These are phyloP conservation scores for Daubentonia madagascariensis DNA, from an alignment of 2,113 vertebrate genomes.

Conservation along the genomic window DNA sequence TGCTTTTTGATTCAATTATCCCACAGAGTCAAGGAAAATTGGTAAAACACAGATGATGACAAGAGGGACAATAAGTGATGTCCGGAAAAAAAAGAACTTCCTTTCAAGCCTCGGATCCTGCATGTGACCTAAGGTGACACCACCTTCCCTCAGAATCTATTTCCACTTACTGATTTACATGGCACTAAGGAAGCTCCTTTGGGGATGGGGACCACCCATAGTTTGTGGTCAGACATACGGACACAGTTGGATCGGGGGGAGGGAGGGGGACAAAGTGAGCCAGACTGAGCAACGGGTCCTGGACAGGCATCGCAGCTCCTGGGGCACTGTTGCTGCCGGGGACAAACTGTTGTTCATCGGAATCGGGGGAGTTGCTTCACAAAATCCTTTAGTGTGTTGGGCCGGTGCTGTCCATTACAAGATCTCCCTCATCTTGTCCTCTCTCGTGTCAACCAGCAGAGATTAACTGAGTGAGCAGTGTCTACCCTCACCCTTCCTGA, in stretches of 20 bases:
- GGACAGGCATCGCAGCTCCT: background rate
- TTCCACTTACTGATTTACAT: background rate
- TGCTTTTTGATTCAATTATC: slow-evolving; percentile 51
- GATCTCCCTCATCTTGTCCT: background rate
- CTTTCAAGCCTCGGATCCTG: background rate
- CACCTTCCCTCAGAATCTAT: background rate
- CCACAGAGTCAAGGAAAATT: slow-evolving; percentile 35
- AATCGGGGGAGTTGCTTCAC: background rate
- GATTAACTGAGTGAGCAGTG: background rate
- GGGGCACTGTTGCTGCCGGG: background rate
- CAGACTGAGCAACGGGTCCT: background rate
- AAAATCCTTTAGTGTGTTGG: background rate
- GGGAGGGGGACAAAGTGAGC: background rate
- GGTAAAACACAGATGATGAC: background rate
- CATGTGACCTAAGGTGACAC: background rate
- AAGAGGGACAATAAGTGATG: background rate
- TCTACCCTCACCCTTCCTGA: background rate
- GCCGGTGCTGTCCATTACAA: background rate
- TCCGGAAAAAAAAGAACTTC: background rate
- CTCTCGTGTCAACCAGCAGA: background rate
- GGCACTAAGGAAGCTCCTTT: background rate
- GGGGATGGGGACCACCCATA: background rate
- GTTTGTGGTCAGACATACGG: background rate
- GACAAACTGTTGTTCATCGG: background rate
- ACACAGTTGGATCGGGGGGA: background rate